Evolutionary conservation across 2,797 vertebrate species (phyloP).

Genomic region (Crenichthys baileyi): DNA sequence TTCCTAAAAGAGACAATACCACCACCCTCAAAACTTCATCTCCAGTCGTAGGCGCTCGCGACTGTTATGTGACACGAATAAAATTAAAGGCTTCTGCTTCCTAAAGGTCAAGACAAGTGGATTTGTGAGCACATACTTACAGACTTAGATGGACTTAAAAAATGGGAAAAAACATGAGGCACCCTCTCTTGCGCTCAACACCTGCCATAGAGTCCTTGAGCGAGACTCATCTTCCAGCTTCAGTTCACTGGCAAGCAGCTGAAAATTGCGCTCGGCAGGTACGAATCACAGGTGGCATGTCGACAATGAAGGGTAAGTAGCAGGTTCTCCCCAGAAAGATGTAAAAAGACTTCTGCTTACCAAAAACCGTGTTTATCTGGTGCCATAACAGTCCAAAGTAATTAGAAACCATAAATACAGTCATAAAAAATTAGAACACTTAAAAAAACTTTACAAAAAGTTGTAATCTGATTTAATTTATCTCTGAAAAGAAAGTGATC

Average conservation of each 20-base stretch:
- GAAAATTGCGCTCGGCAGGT: slow-evolving; percentile 26
- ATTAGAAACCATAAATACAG: too few species aligned
- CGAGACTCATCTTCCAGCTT: slow-evolving; percentile 4
- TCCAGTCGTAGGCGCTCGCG: neutral
- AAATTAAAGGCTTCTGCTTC: slow-evolving; percentile 25
- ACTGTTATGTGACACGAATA: slow-evolving; percentile 13
- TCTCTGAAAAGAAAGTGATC: too few species aligned
- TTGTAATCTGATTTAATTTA: too few species aligned
- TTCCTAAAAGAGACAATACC: slow-evolving; percentile 47
- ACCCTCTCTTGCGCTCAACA: slow-evolving; percentile 10
- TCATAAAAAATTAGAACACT: too few species aligned
- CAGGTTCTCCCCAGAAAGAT: slow-evolving; percentile 15
- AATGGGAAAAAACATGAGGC: neutral
- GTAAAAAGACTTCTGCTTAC: slow-evolving; percentile 25
- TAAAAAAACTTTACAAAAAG: too few species aligned
- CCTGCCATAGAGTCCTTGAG: slow-evolving; percentile 29
- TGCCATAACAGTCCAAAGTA: slow-evolving; percentile 25
- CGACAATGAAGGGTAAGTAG: slow-evolving; percentile 1
- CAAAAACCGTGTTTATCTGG: slow-evolving; percentile 22
- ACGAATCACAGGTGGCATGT: slow-evolving; percentile 3
- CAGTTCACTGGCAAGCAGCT: slow-evolving; percentile 10
- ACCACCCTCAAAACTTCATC: slow-evolving; percentile 41
- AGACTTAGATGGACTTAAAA: slow-evolving; percentile 18
- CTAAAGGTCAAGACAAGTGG: slow-evolving; percentile 40
- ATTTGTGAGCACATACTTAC: slow-evolving; percentile 11